Conservation (phyloP, 1,140 invertebrate genomes). For the Marisa cornuarietis region DNA sequence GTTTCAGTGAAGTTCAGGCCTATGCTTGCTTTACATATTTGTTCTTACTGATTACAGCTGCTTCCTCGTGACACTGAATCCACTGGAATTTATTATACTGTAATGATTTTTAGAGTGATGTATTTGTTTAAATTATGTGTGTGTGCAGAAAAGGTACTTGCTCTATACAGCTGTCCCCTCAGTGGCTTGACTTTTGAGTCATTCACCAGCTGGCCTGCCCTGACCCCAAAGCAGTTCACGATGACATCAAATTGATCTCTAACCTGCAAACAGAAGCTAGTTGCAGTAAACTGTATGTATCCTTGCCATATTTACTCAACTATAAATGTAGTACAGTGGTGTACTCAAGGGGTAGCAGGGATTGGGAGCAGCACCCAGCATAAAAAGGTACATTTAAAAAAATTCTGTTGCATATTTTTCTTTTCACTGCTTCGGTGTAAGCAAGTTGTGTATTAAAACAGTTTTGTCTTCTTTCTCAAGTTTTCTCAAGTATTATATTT, state of each 20-base stretch:
- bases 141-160: background rate
- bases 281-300: no score
- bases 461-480: no score
- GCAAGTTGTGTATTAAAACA: no score
- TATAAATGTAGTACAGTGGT: no score
- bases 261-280: conserved; percentile 22
- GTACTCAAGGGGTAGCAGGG: no score
- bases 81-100: background rate
- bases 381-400: no score
- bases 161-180: conserved; percentile 86
- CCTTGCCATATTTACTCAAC: no score
- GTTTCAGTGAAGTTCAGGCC: background rate
- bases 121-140: background rate
- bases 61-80: background rate
- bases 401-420: no score
- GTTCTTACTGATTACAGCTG: background rate
- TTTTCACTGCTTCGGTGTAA: no score
- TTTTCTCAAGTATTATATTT: no score
- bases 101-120: background rate
- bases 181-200: conserved; percentile 84
- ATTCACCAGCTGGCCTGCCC: conserved; percentile 79
- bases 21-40: background rate
- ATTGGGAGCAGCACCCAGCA: no score
- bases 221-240: conserved; percentile 89
- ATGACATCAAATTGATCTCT: conserved; percentile 76